A percentile compares a stretch with the other conserved stretches of the same genome.
Evolutionary conservation across 2,888 invertebrate species (phyloP).

Genomic region (Drosophila lutescens): DNA sequence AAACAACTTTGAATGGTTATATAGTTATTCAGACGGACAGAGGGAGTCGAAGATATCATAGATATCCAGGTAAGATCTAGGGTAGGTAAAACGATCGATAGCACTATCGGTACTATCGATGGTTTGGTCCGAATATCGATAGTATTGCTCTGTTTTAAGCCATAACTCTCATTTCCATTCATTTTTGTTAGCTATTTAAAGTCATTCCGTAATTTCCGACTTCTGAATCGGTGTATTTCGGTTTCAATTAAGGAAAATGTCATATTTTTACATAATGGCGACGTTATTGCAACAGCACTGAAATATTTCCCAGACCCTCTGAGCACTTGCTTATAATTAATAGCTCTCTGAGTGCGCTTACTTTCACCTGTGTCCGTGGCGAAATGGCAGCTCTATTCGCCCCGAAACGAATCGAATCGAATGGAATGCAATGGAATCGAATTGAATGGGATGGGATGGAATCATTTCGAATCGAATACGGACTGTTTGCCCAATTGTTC

Average conservation of each 20-base stretch:
- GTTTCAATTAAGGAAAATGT: background rate
- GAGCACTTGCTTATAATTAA: conserved; percentile 3
- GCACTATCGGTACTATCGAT: too few species aligned
- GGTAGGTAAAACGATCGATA: too few species aligned
- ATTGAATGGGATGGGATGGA: background rate
- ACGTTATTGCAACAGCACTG: too few species aligned
- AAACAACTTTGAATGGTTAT: conserved; percentile 1
- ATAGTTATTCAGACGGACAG: too few species aligned
- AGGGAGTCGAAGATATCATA: too few species aligned
- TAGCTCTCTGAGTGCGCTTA: conserved; percentile 4
- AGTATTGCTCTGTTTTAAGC: too few species aligned
- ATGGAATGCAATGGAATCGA: conserved; percentile 2
- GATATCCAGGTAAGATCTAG: too few species aligned
- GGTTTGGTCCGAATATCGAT: too few species aligned
- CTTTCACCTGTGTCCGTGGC: background rate
- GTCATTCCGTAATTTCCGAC: background rate
- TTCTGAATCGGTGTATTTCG: background rate
- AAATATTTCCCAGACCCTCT: background rate
- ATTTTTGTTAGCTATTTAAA: too few species aligned
- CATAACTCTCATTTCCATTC: too few species aligned
- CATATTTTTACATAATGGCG: background rate
- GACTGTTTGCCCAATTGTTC: conserved; percentile 64
- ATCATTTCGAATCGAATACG: conserved; percentile 9
- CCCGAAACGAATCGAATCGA: background rate
- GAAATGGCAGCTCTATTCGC: background rate